Base-by-base conservation (phyloP, 2,888 invertebrate species). In the Drosophila tanythrix region DNA sequence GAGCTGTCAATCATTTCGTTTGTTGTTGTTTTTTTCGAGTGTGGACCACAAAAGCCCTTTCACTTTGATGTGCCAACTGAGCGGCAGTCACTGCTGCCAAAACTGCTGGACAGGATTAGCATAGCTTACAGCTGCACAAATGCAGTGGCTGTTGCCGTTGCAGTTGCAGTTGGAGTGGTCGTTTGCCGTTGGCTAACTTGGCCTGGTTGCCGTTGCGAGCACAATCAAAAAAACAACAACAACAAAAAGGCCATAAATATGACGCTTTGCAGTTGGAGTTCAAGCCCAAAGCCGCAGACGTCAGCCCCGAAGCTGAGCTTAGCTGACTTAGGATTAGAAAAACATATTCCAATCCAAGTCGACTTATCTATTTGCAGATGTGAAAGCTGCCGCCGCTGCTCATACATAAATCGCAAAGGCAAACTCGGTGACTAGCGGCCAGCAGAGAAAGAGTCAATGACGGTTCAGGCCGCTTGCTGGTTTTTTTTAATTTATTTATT, bases 341-440 rank as follows among this genome's bases (percentile, higher is more conserved):
- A 55, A 25, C 29, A 33, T 33, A 52, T 48, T 27, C 65, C 35
- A 70, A 70, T 59, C 55, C 73, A 51, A 40, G 18, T 48, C 59
- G 62, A 71, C 82, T 83, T 87, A 83, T 83, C 87, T 81, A 76
- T 61, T 70, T 81, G 64, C 74, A 74, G 79, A 71, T 79, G 79
- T 79, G 79, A 79, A 79, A 79, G 79, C 70, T 68, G 76, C 56
- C 48, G 51, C 57, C 82, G 83, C 31, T 74, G 81, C 85, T 88
- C 88, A 88, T 84, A 85, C 82, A 85, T 85, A 84, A 88, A 88
- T 88, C 75, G 88, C 74, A 56, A 61, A 27, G 58, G 59, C 72
- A 33, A 40, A 61, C 56, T 7, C 55, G n/a, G 7, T 11, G 27
- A 27, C 55, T 55, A n/a, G 29, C 15, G 29, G 40, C 15, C 29